Base-by-base conservation (phyloP, 2,888 invertebrate genomes). In the Cheilosia pagana region DNA sequence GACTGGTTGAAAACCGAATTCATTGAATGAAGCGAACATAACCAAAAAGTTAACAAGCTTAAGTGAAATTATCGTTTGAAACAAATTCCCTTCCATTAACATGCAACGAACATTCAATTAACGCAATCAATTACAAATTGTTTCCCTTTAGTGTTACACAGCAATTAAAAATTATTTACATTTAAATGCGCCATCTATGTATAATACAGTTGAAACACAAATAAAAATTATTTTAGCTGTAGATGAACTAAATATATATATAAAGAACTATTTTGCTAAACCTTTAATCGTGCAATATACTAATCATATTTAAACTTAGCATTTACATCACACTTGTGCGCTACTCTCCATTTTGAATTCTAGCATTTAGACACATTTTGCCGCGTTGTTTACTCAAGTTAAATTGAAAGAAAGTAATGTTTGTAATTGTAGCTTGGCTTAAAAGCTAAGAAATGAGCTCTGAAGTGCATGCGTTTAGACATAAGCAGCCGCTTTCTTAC, bases 71-170 rank as follows among this genome's bases (percentile, higher is more conserved):
- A 8, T 8, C 68, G 19, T 41, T 48, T 77, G n/a, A 55, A 60
- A 48, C 62, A 57, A 39, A 75, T 65, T 79, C 83, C 83, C 78
- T 74, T 83, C 83, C 83, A 83, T 65, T 83, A 60, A 48, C 23
- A 83, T 70, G 74, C 83, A 83, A 83, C 83, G 83, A 83, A 83
- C 79, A 68, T 68, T 83, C 39, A 79, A 74, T 74, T 74, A 50
- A 50, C 50, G 23, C 23, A 74, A 53, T 82, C 72, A 78, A 74
- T 62, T 52, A 10, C 35, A 59, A 23, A 83, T 82, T 79, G 68
- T 79, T 67, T 43, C 62, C 31, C 10, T 72, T 72, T n/a, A 52
- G 14, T 21, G 12, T 12, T 55, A 48, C 39, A 7, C 19, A 45
- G 12, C 14, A 23, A 59, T 41, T n/a, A 45, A n/a, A n/a, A n/a